Percentiles rank a stretch among this genome's conserved stretches.
These are phyloP conservation scores for Triplophysa siluroides DNA, from an alignment of 2,113 vertebrate genomes.

Conservation along the genomic window DNA sequence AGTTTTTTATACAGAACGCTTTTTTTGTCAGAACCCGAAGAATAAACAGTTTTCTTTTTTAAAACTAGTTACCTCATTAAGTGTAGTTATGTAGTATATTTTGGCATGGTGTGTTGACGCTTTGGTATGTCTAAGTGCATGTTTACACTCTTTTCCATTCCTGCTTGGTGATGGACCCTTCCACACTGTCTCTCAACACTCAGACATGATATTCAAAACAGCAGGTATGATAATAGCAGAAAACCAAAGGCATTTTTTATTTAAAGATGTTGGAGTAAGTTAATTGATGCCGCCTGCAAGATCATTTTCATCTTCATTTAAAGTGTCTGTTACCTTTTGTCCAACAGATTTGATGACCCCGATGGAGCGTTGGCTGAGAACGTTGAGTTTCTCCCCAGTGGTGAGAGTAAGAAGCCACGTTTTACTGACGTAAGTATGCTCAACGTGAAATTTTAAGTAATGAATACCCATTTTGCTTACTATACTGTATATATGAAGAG, in stretches of 20 bases:
- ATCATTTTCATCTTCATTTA: not conserved
- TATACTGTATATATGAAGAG: too few species aligned
- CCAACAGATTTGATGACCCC: constrained; percentile 81
- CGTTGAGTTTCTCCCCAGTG: constrained; percentile 83
- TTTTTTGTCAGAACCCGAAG: too few species aligned
- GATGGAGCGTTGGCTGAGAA: constrained; percentile 73
- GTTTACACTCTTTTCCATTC: constrained; percentile 67
- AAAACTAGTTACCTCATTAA: not conserved
- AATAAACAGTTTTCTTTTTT: not conserved
- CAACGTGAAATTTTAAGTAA: not conserved
- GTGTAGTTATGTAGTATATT: not conserved
- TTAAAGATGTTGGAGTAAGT: not conserved
- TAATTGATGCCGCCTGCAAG: not conserved
- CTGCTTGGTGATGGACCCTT: constrained; percentile 60
- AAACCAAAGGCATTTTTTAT: not conserved
- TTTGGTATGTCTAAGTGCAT: constrained; percentile 65
- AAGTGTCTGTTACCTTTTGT: constrained; percentile 11
- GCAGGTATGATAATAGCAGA: constrained; percentile 67
- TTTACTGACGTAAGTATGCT: constrained; percentile 87
- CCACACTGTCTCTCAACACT: constrained; percentile 24
- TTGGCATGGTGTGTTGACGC: constrained; percentile 51
- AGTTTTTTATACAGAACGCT: too few species aligned
- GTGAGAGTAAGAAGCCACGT: constrained; percentile 82
- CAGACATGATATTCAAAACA: constrained; percentile 70
- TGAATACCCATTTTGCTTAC: too few species aligned